Conservation (phyloP, 2,113 vertebrate species). For the Aegithalos caudatus region DNA sequence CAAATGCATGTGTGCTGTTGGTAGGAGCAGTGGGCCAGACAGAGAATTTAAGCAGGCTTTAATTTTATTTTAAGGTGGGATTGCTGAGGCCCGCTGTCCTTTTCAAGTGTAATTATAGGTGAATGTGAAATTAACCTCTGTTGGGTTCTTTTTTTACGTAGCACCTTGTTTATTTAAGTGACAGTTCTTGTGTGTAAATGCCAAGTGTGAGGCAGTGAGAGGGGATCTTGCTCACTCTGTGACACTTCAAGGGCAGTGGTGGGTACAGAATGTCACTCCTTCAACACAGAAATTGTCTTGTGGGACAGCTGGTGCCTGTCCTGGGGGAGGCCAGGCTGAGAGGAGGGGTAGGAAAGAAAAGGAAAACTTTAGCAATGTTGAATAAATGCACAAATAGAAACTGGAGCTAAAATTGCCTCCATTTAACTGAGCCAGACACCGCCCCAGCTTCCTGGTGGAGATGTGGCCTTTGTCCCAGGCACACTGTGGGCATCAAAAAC, state of each 20-base stretch:
- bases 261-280: background rate
- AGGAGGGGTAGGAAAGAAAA: background rate
- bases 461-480: background rate
- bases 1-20: background rate
- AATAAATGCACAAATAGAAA: background rate
- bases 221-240: background rate
- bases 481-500: rapidly evolving
- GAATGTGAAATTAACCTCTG: background rate
- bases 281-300: background rate
- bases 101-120: background rate
- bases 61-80: slow-evolving; percentile 29
- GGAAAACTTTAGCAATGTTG: background rate
- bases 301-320: background rate
- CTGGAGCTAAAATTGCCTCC: background rate
- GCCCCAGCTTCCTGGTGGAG: background rate
- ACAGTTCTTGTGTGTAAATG: background rate
- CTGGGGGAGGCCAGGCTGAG: background rate
- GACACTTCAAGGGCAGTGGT: rapidly evolving
- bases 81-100: background rate
- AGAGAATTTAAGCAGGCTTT: background rate
- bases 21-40: background rate
- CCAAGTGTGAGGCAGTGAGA: background rate
- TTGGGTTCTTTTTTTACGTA: background rate
- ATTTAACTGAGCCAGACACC: background rate
- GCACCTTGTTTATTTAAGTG: background rate